These are phyloP conservation scores for Thinocorus orbignyianus DNA, from an alignment of 2,113 vertebrate species.

Conservation along the genomic window DNA sequence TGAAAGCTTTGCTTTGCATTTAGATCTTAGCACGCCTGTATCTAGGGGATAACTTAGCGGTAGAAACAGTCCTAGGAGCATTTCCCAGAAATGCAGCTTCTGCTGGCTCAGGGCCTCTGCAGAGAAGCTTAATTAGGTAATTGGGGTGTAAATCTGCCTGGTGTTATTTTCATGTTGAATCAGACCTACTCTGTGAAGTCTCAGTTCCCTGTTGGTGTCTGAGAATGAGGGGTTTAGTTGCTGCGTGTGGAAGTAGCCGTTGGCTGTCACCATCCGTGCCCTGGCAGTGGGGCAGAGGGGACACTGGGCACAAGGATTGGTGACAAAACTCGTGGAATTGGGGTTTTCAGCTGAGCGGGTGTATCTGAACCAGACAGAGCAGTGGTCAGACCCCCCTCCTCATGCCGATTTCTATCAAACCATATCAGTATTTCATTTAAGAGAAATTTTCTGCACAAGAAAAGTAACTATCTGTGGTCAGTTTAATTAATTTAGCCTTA, in stretches of 20 bases:
- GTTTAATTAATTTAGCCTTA: background rate
- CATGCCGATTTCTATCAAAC: background rate
- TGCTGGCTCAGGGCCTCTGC: background rate
- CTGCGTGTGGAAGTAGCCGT: background rate
- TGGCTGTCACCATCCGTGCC: background rate
- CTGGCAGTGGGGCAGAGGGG: background rate
- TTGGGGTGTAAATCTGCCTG: background rate
- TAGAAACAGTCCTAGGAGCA: background rate
- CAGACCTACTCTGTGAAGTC: background rate
- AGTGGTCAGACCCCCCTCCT: background rate
- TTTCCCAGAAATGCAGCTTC: background rate
- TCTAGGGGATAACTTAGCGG: background rate
- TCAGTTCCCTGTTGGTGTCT: background rate
- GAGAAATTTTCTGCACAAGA: background rate
- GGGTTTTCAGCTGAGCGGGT: background rate
- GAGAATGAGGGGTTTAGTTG: background rate
- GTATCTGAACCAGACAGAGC: background rate
- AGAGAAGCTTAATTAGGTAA: background rate
- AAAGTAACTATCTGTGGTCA: background rate
- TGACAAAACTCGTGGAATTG: background rate
- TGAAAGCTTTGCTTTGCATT: background rate
- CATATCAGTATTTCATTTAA: background rate
- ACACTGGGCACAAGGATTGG: background rate
- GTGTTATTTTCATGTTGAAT: background rate
- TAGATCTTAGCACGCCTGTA: accelerated